Percentiles rank a stretch among this genome's conserved stretches.
Evolutionary conservation across 2,888 invertebrate species (phyloP).

Genomic region (Glaucopsyche alexis): DNA sequence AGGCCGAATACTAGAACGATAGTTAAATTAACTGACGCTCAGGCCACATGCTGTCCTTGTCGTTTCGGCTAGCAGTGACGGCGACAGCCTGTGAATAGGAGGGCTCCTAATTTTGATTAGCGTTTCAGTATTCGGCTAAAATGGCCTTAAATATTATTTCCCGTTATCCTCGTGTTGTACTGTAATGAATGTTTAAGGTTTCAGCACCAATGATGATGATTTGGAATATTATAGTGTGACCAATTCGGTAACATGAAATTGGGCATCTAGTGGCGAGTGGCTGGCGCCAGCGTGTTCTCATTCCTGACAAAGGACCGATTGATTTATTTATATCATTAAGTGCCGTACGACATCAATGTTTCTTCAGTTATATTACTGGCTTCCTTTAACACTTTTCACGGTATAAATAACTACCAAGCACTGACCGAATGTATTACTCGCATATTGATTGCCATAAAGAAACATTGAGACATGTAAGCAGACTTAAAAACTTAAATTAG

Average conservation of each 20-base stretch:
- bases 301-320: slow-evolving; percentile 43
- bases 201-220: slow-evolving; percentile 6
- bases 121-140: neutral
- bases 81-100: no score
- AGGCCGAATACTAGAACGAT: no score
- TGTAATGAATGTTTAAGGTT: neutral
- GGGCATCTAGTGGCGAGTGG: slow-evolving; percentile 35
- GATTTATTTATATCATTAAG: slow-evolving; percentile 41
- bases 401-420: slow-evolving; percentile 17
- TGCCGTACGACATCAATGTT: slow-evolving; percentile 34
- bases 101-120: no score
- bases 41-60: no score
- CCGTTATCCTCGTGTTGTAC: no score
- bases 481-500: neutral
- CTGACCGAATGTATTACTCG: slow-evolving; percentile 8
- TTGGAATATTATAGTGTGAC: slow-evolving; percentile 1
- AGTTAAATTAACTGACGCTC: no score
- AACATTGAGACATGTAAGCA: neutral
- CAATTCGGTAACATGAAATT: slow-evolving; percentile 19
- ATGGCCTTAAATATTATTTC: neutral
- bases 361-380: slow-evolving; percentile 31
- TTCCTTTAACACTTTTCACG: slow-evolving; percentile 30
- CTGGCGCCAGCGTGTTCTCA: slow-evolving; percentile 41
- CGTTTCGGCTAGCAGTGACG: no score
- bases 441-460: slow-evolving; percentile 9